Percentiles rank a stretch among this genome's conserved stretches.
phyloP scores from a whole-genome alignment of 2,888 invertebrate species.

The Hydroisotoma schaefferi region DNA sequence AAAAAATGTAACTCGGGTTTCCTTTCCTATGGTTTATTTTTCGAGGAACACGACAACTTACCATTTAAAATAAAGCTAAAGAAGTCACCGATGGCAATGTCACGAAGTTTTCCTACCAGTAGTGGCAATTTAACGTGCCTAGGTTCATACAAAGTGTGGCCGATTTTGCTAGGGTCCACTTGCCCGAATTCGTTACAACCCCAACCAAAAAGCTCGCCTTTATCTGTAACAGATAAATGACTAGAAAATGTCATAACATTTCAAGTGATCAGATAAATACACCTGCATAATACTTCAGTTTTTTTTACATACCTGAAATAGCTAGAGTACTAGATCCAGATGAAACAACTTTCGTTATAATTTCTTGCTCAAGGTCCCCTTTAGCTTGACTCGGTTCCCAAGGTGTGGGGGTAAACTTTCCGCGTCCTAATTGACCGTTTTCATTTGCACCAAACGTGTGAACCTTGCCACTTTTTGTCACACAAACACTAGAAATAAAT shows the following conservation, averaged over 20 bases:
- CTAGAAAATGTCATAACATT: too few species aligned
- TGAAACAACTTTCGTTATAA: constrained; percentile 73
- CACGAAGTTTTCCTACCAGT: constrained; percentile 69
- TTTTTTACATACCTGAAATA: constrained; percentile 63
- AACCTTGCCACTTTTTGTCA: constrained; percentile 75
- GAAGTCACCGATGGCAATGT: constrained; percentile 81
- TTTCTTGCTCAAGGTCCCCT: constrained; percentile 80
- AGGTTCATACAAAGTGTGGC: constrained; percentile 67
- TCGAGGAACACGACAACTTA: constrained; percentile 50
- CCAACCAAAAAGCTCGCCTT: constrained; percentile 93
- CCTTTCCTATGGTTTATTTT: not conserved
- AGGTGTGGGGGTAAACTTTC: constrained; percentile 60
- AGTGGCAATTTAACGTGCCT: constrained; percentile 62
- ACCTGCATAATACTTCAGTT: not conserved
- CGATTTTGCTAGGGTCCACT: constrained; percentile 58
- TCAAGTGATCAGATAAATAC: too few species aligned
- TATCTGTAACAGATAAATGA: constrained; percentile 57
- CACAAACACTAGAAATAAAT: constrained; percentile 61
- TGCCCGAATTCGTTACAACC: constrained; percentile 94
- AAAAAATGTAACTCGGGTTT: constrained; percentile 17
- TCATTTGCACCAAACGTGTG: constrained; percentile 90
- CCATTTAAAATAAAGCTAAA: constrained; percentile 80
- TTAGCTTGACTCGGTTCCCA: constrained; percentile 61
- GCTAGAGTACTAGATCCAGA: constrained; percentile 85
- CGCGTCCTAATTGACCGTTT: constrained; percentile 89